Percentiles rank a stretch among this genome's conserved stretches.
These are phyloP conservation scores for Pangasius larnaudii DNA, from an alignment of 2,797 vertebrate genomes.

Conservation along the genomic window DNA sequence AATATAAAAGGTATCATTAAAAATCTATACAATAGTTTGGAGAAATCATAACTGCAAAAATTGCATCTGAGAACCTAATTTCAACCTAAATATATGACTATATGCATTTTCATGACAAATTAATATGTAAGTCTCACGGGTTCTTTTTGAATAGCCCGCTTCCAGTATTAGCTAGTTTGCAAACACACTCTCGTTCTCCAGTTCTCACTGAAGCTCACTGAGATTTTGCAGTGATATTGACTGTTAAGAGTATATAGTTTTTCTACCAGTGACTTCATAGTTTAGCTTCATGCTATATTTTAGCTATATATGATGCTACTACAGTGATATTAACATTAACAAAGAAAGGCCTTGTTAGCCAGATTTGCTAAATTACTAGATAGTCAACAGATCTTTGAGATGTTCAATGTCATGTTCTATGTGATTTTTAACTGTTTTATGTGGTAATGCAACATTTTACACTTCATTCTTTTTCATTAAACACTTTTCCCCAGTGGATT, in stretches of 20 bases:
- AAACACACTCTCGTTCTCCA: background rate
- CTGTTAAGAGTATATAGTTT: background rate
- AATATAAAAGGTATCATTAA: too few species aligned
- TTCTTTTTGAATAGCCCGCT: background rate
- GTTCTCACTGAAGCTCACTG: background rate
- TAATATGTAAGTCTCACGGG: background rate
- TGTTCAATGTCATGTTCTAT: background rate
- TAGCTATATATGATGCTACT: background rate
- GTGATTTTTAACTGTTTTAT: background rate
- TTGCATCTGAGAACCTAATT: background rate
- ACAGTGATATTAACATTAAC: background rate
- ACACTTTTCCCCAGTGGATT: background rate
- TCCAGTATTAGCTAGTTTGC: background rate
- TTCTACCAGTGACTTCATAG: constrained; percentile 7
- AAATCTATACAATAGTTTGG: background rate
- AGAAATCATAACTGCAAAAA: background rate
- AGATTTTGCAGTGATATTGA: background rate
- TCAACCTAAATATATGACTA: background rate
- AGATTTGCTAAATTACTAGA: background rate
- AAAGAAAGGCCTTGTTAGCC: background rate
- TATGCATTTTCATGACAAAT: background rate
- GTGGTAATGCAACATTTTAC: constrained; percentile 1
- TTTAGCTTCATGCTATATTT: too few species aligned
- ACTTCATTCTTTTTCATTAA: background rate
- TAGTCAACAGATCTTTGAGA: background rate